Conservation (phyloP, 2,797 vertebrate genomes). For the Arctocebus calabarensis region DNA sequence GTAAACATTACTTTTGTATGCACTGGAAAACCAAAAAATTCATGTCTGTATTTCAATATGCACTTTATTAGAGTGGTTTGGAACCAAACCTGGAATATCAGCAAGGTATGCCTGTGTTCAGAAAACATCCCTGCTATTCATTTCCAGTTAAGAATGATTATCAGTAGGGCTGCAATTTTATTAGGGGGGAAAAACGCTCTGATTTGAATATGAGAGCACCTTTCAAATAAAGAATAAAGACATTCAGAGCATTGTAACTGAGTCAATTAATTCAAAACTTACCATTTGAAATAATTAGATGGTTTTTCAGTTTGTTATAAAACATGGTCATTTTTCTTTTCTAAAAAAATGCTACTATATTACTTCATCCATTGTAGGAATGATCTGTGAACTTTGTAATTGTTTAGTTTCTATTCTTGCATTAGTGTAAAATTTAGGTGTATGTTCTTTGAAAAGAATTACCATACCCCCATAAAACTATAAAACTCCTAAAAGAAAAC, state of each 20-base stretch:
- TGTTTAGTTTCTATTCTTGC: not conserved
- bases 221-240: conserved; percentile 44
- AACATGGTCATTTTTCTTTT: conserved; percentile 48
- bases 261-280: not conserved
- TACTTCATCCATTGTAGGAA: not conserved
- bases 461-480: not conserved
- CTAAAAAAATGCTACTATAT: not conserved
- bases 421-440: not conserved
- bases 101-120: not conserved
- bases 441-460: conserved; percentile 29
- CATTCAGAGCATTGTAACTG: conserved; percentile 24
- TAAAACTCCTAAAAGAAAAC: not conserved
- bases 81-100: not conserved
- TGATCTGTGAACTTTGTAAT: not conserved
- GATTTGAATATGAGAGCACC: not conserved
- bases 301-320: conserved; percentile 33
- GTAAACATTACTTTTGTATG: not conserved
- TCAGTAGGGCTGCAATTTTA: not conserved
- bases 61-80: not conserved
- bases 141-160: conserved; percentile 37
- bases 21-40: not conserved
- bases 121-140: not conserved
- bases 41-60: not conserved
- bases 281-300: conserved; percentile 45
- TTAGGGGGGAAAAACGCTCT: too few relatives aligned